Conservation (phyloP, 2,888 invertebrate genomes). For the Quadriops clusia region DNA sequence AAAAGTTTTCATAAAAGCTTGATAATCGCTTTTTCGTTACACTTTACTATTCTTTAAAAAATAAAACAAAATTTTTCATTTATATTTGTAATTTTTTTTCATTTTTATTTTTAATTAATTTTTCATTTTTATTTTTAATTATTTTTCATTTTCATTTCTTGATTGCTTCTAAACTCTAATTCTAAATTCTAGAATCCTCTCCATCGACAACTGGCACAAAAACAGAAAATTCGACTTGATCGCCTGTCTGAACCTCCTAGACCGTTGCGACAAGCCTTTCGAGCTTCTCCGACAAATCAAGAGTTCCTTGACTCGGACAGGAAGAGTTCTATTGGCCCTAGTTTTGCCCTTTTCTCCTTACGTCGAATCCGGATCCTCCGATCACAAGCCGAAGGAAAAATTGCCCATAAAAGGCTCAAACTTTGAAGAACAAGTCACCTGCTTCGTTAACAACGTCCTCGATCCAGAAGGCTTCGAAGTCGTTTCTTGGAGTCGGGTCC, state of each 20-base stretch:
- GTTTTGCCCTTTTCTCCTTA: slow-evolving; percentile 91
- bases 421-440: slow-evolving; percentile 70
- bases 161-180: too few species aligned
- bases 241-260: slow-evolving; percentile 84
- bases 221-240: slow-evolving; percentile 60
- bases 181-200: slow-evolving; percentile 60
- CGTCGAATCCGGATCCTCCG: slow-evolving; percentile 67
- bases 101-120: too few species aligned
- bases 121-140: too few species aligned
- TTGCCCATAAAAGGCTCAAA: slow-evolving; percentile 53
- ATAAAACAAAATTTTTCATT: too few species aligned
- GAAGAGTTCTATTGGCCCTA: slow-evolving; percentile 72
- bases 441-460: slow-evolving; percentile 53
- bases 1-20: too few species aligned
- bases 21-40: too few species aligned
- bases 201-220: slow-evolving; percentile 53
- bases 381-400: slow-evolving; percentile 59
- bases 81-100: too few species aligned
- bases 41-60: too few species aligned
- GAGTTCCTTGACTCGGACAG: slow-evolving; percentile 56
- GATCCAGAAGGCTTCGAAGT: slow-evolving; percentile 60
- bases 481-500: slow-evolving; percentile 77
- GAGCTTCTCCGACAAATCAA: slow-evolving; percentile 66
- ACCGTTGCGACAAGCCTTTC: slow-evolving; percentile 80
- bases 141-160: too few species aligned